These are phyloP conservation scores for Sterrhoptilus dennistouni DNA, from an alignment of 2,113 vertebrate genomes.

Conservation along the genomic window DNA sequence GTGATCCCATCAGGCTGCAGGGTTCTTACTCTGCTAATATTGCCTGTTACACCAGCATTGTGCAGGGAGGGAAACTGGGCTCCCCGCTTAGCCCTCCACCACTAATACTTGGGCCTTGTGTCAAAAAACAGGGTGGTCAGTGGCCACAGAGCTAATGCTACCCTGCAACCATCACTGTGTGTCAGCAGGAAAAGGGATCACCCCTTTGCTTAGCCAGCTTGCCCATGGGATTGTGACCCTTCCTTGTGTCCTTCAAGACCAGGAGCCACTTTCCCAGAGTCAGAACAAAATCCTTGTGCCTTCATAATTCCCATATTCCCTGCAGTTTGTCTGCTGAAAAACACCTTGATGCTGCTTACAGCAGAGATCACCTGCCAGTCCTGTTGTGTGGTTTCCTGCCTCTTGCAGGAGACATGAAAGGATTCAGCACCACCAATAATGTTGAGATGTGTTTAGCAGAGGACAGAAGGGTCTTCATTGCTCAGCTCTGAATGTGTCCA, in stretches of 20 bases:
- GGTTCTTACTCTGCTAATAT: not conserved
- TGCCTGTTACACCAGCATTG: not conserved
- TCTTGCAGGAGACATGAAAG: not conserved
- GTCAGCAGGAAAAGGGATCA: not conserved
- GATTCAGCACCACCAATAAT: not conserved
- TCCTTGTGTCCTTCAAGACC: not conserved
- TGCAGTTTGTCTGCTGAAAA: not conserved
- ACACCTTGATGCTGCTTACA: accelerated
- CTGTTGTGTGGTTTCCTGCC: not conserved
- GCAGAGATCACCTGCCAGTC: not conserved
- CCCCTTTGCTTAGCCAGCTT: not conserved
- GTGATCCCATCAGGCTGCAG: not conserved
- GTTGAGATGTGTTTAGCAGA: not conserved
- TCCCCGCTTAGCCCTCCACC: not conserved
- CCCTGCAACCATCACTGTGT: not conserved
- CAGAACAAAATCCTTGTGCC: not conserved
- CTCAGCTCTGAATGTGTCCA: not conserved
- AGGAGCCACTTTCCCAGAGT: not conserved
- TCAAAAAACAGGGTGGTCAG: not conserved
- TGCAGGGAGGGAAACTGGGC: not conserved
- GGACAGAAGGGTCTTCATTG: not conserved
- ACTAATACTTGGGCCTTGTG: not conserved
- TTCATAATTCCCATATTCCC: not conserved
- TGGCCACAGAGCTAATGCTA: not conserved
- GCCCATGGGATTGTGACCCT: not conserved